Conservation (phyloP, 2,888 invertebrate genomes). For the Terebella lapidaria region DNA sequence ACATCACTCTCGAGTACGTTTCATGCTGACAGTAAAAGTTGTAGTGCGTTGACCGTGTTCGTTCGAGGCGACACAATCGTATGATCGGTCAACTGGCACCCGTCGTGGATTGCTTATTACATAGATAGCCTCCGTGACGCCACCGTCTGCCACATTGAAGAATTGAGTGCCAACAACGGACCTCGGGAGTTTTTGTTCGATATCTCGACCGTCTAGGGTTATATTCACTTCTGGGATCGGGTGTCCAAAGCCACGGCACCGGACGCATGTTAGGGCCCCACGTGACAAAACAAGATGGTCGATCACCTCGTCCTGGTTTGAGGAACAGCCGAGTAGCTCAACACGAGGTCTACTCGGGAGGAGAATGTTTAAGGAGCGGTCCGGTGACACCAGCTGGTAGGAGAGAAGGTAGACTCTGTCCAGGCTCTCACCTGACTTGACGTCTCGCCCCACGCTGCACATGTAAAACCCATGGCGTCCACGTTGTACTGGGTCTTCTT, state of each 20-base stretch:
- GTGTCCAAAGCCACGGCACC: slow-evolving; percentile 1
- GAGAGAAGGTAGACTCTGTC: too few relatives aligned
- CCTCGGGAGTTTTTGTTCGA: background rate
- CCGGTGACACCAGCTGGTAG: too few relatives aligned
- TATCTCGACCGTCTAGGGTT: background rate
- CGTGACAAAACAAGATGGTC: background rate
- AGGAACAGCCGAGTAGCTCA: background rate
- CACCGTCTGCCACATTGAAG: slow-evolving; percentile 16
- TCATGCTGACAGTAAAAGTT: too few relatives aligned
- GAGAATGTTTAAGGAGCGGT: too few relatives aligned
- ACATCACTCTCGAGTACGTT: too few relatives aligned
- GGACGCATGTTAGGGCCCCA: background rate
- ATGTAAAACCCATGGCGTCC: too few relatives aligned
- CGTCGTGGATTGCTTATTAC: slow-evolving; percentile 3
- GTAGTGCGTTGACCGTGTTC: background rate
- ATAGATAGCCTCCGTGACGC: slow-evolving; percentile 15
- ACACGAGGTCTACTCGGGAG: background rate
- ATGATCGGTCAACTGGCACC: background rate
- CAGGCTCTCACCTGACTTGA: too few relatives aligned
- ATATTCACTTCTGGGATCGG: background rate
- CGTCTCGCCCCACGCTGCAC: too few relatives aligned
- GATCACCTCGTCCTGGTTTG: background rate
- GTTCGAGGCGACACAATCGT: background rate
- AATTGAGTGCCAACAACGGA: slow-evolving; percentile 10
- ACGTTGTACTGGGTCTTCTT: too few relatives aligned